phyloP scores from a whole-genome alignment of 1,140 invertebrate species.

The Venturia canescens region DNA sequence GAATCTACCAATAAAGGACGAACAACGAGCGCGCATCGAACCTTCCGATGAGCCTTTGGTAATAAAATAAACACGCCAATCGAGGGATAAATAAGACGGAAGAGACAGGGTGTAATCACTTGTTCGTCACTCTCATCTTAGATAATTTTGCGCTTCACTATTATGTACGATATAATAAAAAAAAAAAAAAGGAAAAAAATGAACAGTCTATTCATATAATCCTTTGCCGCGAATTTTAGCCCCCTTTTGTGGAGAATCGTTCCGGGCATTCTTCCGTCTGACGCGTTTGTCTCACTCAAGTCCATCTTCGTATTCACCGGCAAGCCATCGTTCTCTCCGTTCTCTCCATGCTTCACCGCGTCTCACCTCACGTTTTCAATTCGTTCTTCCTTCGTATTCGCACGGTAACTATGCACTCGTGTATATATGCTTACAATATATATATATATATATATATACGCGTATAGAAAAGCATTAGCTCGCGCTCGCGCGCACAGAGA shows the following conservation, averaged over 20 bases:
- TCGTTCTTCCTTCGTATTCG: conserved; percentile 22
- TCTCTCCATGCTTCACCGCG: conserved; percentile 26
- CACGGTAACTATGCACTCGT: background rate
- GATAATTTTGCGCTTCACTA: conserved; percentile 63
- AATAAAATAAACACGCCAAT: too few species aligned
- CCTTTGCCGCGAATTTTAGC: conserved; percentile 54
- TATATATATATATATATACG: conserved; percentile 19
- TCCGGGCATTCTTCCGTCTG: conserved; percentile 1
- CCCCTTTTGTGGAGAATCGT: conserved; percentile 1
- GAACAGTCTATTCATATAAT: conserved; percentile 65
- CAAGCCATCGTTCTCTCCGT: conserved; percentile 1
- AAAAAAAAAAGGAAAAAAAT: conserved; percentile 54
- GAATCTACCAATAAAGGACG: background rate
- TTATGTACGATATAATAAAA: conserved; percentile 25
- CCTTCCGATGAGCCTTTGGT: too few species aligned
- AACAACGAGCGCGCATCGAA: background rate
- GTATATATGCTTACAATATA: background rate
- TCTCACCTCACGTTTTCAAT: conserved; percentile 6
- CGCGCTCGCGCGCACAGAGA: conserved; percentile 52
- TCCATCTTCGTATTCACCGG: background rate
- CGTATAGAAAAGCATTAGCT: conserved; percentile 10
- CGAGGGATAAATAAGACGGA: too few species aligned
- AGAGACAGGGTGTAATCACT: too few species aligned
- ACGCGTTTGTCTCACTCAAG: background rate
- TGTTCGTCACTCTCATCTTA: conserved; percentile 50